Percentiles rank a stretch among this genome's conserved stretches.
Evolutionary conservation across 2,888 invertebrate genomes (phyloP).

Genomic region (Holacanthella duospinosa): DNA sequence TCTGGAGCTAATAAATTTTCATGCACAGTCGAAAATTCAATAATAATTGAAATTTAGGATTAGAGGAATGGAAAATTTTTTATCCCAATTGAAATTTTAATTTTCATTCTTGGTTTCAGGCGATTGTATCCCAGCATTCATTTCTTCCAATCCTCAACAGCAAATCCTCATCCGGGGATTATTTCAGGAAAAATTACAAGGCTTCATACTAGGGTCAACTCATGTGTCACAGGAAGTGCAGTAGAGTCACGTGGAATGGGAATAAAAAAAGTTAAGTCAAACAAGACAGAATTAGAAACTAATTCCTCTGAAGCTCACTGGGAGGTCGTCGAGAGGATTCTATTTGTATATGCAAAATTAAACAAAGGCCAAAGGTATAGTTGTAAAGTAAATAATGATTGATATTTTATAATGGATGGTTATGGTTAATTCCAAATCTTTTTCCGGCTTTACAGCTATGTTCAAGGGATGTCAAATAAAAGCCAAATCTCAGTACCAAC

Average conservation of each 20-base stretch:
- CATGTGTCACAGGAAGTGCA: conserved; percentile 73
- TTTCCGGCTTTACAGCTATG: conserved; percentile 48
- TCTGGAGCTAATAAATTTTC: too few relatives aligned
- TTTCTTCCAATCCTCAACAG: conserved; percentile 91
- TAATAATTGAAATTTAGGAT: too few relatives aligned
- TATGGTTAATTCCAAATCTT: not conserved
- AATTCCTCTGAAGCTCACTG: conserved; percentile 77
- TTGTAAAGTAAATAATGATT: too few relatives aligned
- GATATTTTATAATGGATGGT: conserved; percentile 37
- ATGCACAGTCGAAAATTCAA: too few relatives aligned
- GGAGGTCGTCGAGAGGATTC: conserved; percentile 94
- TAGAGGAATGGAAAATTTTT: too few relatives aligned
- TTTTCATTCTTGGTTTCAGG: conserved; percentile 39
- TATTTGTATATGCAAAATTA: conserved; percentile 93
- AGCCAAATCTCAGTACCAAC: too few relatives aligned
- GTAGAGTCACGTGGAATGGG: conserved; percentile 80
- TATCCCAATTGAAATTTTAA: too few relatives aligned
- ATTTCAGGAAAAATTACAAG: conserved; percentile 73
- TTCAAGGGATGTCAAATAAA: too few relatives aligned
- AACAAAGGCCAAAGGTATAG: conserved; percentile 80
- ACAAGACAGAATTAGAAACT: not conserved
- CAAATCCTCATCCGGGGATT: conserved; percentile 71
- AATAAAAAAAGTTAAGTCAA: conserved; percentile 42
- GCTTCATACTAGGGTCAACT: conserved; percentile 75
- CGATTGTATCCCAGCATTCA: conserved; percentile 91